These are phyloP conservation scores for Smittia sp. DNA, from an alignment of 2,888 invertebrate genomes.

Conservation along the genomic window DNA sequence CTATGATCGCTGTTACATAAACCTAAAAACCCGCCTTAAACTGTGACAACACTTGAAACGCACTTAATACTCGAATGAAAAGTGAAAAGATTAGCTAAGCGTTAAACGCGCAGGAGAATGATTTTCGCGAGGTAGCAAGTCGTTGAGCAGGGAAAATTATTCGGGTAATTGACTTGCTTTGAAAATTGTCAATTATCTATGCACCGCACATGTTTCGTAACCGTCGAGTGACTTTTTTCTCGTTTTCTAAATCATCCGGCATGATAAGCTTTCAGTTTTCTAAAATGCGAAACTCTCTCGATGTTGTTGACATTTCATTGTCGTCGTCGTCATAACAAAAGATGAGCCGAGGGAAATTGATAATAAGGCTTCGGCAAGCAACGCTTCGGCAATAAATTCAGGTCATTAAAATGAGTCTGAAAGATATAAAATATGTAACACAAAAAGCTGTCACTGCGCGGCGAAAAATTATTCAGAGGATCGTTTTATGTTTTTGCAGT, in stretches of 20 bases:
- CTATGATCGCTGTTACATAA: background rate
- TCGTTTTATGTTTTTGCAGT: constrained; percentile 7
- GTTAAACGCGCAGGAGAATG: constrained; percentile 20
- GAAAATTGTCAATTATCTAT: constrained; percentile 39
- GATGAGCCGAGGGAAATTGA: background rate
- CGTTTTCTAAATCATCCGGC: constrained; percentile 36
- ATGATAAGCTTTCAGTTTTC: constrained; percentile 35
- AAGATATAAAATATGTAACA: constrained; percentile 37
- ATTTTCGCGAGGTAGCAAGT: background rate
- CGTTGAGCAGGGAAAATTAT: constrained; percentile 28
- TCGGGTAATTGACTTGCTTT: constrained; percentile 38
- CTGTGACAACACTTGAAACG: background rate
- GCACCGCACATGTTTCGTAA: constrained; percentile 29
- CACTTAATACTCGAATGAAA: constrained; percentile 5
- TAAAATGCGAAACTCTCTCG: background rate
- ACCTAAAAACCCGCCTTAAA: constrained; percentile 1
- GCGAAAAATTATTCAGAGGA: constrained; percentile 21
- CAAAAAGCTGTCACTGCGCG: constrained; percentile 37
- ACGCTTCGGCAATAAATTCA: constrained; percentile 33
- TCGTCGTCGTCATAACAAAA: background rate
- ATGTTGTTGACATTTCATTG: constrained; percentile 11
- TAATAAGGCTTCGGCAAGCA: constrained; percentile 13
- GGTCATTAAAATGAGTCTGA: constrained; percentile 38
- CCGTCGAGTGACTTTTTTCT: constrained; percentile 33
- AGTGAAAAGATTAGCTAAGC: constrained; percentile 24